Evolutionary conservation across 2,797 vertebrate genomes (phyloP).

Genomic region (Dromococcyx pavoninus): DNA sequence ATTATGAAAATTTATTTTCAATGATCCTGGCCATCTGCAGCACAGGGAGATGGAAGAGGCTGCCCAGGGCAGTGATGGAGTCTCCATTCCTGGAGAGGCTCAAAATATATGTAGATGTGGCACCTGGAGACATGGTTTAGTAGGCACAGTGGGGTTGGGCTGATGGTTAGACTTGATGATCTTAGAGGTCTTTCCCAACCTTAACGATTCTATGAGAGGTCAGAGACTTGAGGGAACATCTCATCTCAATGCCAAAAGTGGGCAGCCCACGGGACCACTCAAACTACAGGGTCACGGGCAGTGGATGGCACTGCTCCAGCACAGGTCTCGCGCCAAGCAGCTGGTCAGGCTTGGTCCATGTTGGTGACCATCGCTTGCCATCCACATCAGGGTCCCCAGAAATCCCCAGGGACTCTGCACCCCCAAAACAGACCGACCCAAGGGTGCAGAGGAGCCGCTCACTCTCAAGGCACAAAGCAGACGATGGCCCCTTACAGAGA

Average conservation of each 20-base stretch:
- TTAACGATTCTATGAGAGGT: too few species aligned
- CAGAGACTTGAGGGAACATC: neutral
- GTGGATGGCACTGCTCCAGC: fast-evolving
- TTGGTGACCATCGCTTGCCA: neutral
- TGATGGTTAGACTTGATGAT: too few species aligned
- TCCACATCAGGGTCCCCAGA: neutral
- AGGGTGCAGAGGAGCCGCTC: neutral
- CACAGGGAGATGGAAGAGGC: neutral
- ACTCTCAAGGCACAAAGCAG: fast-evolving
- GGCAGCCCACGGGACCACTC: neutral
- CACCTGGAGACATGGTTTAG: too few species aligned
- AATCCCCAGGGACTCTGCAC: neutral
- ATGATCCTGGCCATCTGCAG: neutral
- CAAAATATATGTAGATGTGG: too few species aligned
- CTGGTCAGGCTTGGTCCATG: fast-evolving
- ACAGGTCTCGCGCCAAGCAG: fast-evolving
- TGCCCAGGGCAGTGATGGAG: too few species aligned
- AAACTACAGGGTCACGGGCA: fast-evolving
- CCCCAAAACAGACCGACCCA: neutral
- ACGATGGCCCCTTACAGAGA: fast-evolving
- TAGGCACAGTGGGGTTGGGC: too few species aligned
- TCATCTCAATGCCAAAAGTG: fast-evolving
- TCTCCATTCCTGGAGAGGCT: too few species aligned
- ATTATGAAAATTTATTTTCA: fast-evolving
- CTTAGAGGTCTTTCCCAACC: too few species aligned